Evolutionary conservation across 2,888 invertebrate genomes (phyloP).

Genomic region (Lepidochitona cinerea): DNA sequence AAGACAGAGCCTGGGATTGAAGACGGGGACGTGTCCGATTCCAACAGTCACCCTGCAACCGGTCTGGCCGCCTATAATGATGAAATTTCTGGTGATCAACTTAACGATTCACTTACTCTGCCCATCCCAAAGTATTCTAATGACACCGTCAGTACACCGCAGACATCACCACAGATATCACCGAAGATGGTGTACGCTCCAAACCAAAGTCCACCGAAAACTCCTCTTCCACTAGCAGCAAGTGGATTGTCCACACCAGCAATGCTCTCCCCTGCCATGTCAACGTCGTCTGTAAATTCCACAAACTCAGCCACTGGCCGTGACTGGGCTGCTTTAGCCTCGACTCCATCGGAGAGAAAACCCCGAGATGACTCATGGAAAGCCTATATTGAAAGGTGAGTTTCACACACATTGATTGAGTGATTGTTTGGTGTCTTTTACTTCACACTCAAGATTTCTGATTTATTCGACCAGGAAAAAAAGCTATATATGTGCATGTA

Average conservation of each 20-base stretch:
- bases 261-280: background rate
- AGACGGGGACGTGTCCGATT: background rate
- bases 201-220: conserved; percentile 13
- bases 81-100: conserved; percentile 39
- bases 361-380: conserved; percentile 76
- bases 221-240: conserved; percentile 5
- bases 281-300: background rate
- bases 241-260: background rate
- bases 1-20: background rate
- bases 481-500: no score
- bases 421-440: no score
- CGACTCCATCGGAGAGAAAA: conserved; percentile 41
- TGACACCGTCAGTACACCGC: conserved; percentile 1
- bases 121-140: conserved; percentile 46
- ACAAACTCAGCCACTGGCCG: background rate
- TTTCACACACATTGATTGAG: no score
- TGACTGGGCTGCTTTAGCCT: background rate
- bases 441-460: no score
- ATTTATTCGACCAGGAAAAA: no score
- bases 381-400: conserved; percentile 75
- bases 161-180: background rate
- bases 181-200: background rate
- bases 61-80: background rate
- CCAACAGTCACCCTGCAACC: no score
- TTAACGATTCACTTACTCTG: conserved; percentile 54